These are phyloP conservation scores for Danaus plexippus DNA, from an alignment of 1,140 invertebrate species.

Conservation along the genomic window DNA sequence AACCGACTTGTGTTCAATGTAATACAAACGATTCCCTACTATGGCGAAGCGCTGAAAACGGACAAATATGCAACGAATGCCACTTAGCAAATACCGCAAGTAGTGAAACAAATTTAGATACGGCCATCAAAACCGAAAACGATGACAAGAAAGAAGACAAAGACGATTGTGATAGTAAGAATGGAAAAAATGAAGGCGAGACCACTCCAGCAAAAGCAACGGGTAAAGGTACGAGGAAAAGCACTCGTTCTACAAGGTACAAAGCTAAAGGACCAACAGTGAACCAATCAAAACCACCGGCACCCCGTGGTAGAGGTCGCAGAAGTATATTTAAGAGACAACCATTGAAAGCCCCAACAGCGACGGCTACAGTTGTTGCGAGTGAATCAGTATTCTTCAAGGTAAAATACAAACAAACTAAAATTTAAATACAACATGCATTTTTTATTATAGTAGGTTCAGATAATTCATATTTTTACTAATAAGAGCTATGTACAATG, in stretches of 20 bases:
- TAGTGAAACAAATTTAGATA: constrained; percentile 41
- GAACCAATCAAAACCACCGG: constrained; percentile 38
- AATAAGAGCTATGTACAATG: too few species aligned
- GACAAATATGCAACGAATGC: constrained; percentile 69
- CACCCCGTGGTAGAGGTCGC: constrained; percentile 81
- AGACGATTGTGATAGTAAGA: constrained; percentile 40
- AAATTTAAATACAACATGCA: too few species aligned
- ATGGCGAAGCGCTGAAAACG: constrained; percentile 62
- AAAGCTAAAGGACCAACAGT: constrained; percentile 55
- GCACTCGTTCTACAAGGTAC: constrained; percentile 61
- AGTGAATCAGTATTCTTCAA: constrained; percentile 88
- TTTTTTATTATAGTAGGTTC: too few species aligned
- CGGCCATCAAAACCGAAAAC: constrained; percentile 38
- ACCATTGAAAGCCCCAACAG: constrained; percentile 84
- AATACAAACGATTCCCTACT: constrained; percentile 58
- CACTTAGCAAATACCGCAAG: constrained; percentile 47
- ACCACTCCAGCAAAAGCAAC: constrained; percentile 57
- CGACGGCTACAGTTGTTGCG: constrained; percentile 85
- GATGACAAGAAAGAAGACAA: constrained; percentile 56
- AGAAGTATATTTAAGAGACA: constrained; percentile 86
- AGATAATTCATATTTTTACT: too few species aligned
- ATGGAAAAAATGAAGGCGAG: constrained; percentile 42
- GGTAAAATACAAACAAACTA: constrained; percentile 51
- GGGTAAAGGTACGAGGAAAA: constrained; percentile 59
- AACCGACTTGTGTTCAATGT: constrained; percentile 65